Percentiles rank a stretch among this genome's conserved stretches.
These are phyloP conservation scores for Aurelia sp. DNA, from an alignment of 30 jellyfish, hydroid and myxozoan genomes.

Conservation along the genomic window DNA sequence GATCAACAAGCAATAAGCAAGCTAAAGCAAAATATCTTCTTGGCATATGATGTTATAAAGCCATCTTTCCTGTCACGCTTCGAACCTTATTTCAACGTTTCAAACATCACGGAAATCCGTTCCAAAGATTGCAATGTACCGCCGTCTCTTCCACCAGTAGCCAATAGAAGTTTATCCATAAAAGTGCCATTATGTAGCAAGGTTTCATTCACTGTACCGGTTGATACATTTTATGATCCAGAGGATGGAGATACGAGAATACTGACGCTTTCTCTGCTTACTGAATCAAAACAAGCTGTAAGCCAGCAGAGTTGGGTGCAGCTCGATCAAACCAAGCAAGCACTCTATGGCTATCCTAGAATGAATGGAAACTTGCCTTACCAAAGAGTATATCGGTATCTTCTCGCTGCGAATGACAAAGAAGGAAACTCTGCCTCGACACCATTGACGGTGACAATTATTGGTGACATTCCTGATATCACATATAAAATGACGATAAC, in stretches of 20 bases:
- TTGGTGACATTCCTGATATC: conserved; percentile 52
- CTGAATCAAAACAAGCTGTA: conserved; percentile 51
- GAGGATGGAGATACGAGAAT: conserved; percentile 83
- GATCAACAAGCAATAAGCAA: conserved; percentile 32
- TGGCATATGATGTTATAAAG: conserved; percentile 33
- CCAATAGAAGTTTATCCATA: conserved; percentile 36
- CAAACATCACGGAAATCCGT: conserved; percentile 27
- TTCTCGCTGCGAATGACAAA: conserved; percentile 80
- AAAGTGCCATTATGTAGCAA: conserved; percentile 68
- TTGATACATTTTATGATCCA: conserved; percentile 62
- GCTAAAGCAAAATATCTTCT: conserved; percentile 17
- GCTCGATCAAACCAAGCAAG: conserved; percentile 69
- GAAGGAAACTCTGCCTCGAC: conserved; percentile 74
- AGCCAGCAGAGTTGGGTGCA: conserved; percentile 72
- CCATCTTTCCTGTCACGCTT: conserved; percentile 38
- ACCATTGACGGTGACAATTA: conserved; percentile 52
- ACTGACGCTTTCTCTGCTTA: conserved; percentile 55
- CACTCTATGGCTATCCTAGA: conserved; percentile 82
- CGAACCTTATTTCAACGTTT: conserved; percentile 22
- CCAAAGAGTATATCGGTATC: conserved; percentile 48
- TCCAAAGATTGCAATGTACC: conserved; percentile 52
- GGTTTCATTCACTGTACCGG: conserved; percentile 54
- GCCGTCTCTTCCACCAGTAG: conserved; percentile 63
- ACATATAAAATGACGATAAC: conserved; percentile 29
- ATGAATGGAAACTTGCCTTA: conserved; percentile 20